Percentiles rank a stretch among this genome's conserved stretches.
Conservation (phyloP, 2,113 vertebrate species). For the Hystrix cristata region DNA sequence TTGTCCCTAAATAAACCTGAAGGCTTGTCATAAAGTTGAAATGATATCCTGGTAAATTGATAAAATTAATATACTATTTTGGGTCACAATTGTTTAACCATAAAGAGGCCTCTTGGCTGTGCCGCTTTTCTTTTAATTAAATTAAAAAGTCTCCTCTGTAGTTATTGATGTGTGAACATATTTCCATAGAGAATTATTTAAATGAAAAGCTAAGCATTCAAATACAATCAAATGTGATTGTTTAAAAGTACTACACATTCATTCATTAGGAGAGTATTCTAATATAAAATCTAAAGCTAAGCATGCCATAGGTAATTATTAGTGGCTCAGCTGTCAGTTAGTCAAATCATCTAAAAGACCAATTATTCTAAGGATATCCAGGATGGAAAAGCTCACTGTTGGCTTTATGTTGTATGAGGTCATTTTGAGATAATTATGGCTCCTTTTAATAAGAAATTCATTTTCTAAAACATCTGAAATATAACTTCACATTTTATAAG, state of each 20-base stretch:
- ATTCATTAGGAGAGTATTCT: slow-evolving; percentile 84
- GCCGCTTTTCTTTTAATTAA: slow-evolving; percentile 87
- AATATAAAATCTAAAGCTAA: slow-evolving; percentile 87
- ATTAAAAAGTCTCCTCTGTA: slow-evolving; percentile 81
- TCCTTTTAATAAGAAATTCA: slow-evolving; percentile 82
- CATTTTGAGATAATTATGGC: slow-evolving; percentile 78
- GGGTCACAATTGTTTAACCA: slow-evolving; percentile 87
- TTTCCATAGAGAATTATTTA: slow-evolving; percentile 89
- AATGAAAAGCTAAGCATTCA: slow-evolving; percentile 88
- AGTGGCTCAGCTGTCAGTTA: slow-evolving; percentile 90
- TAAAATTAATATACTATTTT: slow-evolving; percentile 90
- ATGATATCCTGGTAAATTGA: slow-evolving; percentile 89
- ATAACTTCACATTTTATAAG: slow-evolving; percentile 77
- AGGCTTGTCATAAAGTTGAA: slow-evolving; percentile 90
- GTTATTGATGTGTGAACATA: slow-evolving; percentile 83
- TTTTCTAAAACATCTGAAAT: slow-evolving; percentile 88
- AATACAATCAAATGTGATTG: slow-evolving; percentile 82
- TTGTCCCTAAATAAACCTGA: slow-evolving; percentile 89
- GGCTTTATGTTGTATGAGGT: slow-evolving; percentile 84
- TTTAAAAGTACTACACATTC: slow-evolving; percentile 81
- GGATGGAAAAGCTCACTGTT: slow-evolving; percentile 89
- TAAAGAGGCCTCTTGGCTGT: slow-evolving; percentile 77
- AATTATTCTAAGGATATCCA: slow-evolving; percentile 93
- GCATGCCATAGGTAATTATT: slow-evolving; percentile 91
- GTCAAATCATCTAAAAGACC: slow-evolving; percentile 93